Evolutionary conservation across 2,888 invertebrate species (phyloP).

Genomic region (Dermolepida albohirtum): DNA sequence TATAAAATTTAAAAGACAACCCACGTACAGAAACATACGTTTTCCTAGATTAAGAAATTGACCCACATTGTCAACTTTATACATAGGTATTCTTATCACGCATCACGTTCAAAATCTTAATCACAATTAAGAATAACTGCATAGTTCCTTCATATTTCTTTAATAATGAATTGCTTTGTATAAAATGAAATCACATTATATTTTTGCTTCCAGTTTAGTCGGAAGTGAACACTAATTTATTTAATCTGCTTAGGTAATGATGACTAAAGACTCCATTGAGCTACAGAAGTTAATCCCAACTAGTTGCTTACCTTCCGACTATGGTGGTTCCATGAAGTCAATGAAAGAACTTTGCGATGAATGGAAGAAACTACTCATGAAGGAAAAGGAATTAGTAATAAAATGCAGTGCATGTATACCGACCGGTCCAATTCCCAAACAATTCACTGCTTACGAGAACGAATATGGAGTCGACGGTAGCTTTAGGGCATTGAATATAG

Average conservation of each 20-base stretch:
- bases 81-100: no score
- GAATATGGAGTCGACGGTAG: conserved; percentile 68
- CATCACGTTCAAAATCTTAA: no score
- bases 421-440: conserved; percentile 51
- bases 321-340: conserved; percentile 72
- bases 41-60: no score
- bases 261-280: conserved; percentile 68
- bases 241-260: conserved; percentile 15
- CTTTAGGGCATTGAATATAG: conserved; percentile 73
- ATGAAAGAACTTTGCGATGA: conserved; percentile 67
- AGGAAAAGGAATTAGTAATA: conserved; percentile 69
- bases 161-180: no score
- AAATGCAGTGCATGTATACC: conserved; percentile 70
- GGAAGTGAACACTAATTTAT: no score
- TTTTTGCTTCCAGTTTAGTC: no score
- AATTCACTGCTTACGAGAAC: conserved; percentile 52
- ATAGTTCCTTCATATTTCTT: no score
- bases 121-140: no score
- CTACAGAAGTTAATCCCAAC: conserved; percentile 70
- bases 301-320: conserved; percentile 72
- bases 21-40: no score
- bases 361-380: conserved; percentile 67
- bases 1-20: no score
- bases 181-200: no score
- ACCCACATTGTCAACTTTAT: no score